Percentiles rank a stretch among this genome's conserved stretches.
Evolutionary conservation across 2,797 vertebrate species (phyloP).

Genomic region (Cheirogaleus major): DNA sequence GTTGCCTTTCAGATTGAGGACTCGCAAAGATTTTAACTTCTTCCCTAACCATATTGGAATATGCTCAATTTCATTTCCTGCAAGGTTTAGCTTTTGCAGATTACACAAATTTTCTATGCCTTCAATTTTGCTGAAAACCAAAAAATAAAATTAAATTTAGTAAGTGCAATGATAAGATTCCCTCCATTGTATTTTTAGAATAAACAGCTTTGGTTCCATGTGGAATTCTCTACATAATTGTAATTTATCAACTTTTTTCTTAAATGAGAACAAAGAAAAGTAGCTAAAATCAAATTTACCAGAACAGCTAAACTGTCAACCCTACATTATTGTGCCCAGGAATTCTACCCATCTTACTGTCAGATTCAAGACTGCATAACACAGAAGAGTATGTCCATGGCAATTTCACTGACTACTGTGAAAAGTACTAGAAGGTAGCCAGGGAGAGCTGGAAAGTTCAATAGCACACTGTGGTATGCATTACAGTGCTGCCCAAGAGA

Average conservation of each 20-base stretch:
- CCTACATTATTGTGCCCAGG: not conserved
- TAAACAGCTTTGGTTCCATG: not conserved
- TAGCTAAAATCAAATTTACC: slow-evolving; percentile 17
- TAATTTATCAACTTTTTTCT: slow-evolving; percentile 37
- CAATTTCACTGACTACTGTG: not conserved
- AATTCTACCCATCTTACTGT: not conserved
- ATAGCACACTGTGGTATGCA: not conserved
- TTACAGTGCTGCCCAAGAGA: not conserved
- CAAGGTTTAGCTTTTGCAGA: slow-evolving; percentile 90
- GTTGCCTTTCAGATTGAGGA: slow-evolving; percentile 89
- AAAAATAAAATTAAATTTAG: slow-evolving; percentile 50
- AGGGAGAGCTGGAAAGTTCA: not conserved
- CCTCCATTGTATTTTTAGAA: not conserved
- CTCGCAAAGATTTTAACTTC: slow-evolving; percentile 87
- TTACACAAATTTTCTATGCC: slow-evolving; percentile 90
- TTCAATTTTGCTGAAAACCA: slow-evolving; percentile 90
- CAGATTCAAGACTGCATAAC: not conserved
- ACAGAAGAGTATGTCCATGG: not conserved
- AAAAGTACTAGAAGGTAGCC: not conserved
- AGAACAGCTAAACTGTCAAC: not conserved
- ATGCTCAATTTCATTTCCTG: slow-evolving; percentile 90
- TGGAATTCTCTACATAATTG: slow-evolving; percentile 12
- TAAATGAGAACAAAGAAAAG: not conserved
- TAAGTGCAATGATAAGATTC: not conserved
- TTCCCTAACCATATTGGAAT: slow-evolving; percentile 90